Base-by-base conservation (phyloP, 2,888 invertebrate genomes). In the Drosophila demipolita region DNA sequence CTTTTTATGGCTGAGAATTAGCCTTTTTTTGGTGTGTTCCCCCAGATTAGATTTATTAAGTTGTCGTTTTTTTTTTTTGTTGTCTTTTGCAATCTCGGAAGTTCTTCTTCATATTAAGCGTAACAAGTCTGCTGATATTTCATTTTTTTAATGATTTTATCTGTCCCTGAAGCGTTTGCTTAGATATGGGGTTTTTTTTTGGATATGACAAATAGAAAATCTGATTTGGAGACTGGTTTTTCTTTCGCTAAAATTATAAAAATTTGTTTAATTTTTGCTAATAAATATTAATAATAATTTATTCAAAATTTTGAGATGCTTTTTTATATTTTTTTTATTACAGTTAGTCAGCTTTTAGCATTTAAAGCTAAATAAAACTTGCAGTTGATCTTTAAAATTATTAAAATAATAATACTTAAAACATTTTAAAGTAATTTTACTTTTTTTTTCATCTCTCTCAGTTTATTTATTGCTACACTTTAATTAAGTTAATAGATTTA, bases 1-100 rank as follows among this genome's bases (percentile, higher is more conserved):
- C 80, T 74, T 80, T 84, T 84, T 79, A 84, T 89, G 73, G 57
- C 87, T 87, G 84, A 65, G 85, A 75, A 80, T 67, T 42, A 63
- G 36, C 52, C 11, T 55, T 12, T 48, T 66, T 75, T 71, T 70
- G 63, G 67, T 53, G 63, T 65, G 64, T 26, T 54, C 49, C 35
- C 52, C 67, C 32, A 67, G 66, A 53, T 71, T 50, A 65, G 66
- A 76, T 80, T 78, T 80, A 72, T 80, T 80, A 63, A 80, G 72
- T 54, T 76, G 72, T 78, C 52, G 17, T 36, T 50, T 26, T 23
- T 35, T 23, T 54, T 38, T 11, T 35, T 50, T 68, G 29, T 57
- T 29, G 33, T 33, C 40, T 60, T 53, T 4, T 53, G 53, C 66
- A 62, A 53, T 53, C 45, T 57, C 15, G 66, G 45, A 62, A 65